These are phyloP conservation scores for Cryptophagus acutangulus DNA, from an alignment of 2,888 invertebrate genomes.

Conservation along the genomic window DNA sequence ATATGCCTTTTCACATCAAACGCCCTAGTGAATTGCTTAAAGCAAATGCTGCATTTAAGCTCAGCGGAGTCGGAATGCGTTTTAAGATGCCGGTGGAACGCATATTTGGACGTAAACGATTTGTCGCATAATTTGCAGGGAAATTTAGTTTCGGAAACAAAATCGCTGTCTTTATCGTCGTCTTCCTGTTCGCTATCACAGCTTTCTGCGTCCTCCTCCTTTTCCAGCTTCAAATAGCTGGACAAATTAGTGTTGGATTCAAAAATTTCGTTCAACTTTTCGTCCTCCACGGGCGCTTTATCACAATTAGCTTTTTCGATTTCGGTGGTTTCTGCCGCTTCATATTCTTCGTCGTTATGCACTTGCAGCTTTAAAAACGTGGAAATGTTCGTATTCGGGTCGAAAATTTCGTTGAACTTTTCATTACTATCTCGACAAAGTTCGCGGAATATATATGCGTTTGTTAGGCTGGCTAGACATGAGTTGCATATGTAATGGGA, in stretches of 20 bases:
- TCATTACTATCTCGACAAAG: conserved; percentile 30
- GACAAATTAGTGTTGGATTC: background rate
- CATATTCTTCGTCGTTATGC: background rate
- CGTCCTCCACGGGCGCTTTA: background rate
- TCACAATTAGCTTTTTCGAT: background rate
- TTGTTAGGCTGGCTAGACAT: conserved; percentile 30
- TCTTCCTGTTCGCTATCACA: background rate
- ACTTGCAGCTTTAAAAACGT: background rate
- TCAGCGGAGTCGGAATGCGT: too few species aligned
- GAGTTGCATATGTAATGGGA: conserved; percentile 32
- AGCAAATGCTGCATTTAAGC: conserved; percentile 6
- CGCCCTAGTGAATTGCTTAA: conserved; percentile 20
- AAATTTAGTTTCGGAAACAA: conserved; percentile 15
- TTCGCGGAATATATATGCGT: conserved; percentile 32
- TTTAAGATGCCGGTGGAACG: too few species aligned
- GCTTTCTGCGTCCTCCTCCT: background rate
- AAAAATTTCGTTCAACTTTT: background rate
- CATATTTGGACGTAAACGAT: conserved; percentile 6
- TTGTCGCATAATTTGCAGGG: conserved; percentile 17
- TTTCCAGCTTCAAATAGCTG: background rate
- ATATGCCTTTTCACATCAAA: conserved; percentile 37
- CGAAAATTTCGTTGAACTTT: conserved; percentile 24
- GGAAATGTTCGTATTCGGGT: conserved; percentile 1
- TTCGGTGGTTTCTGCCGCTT: background rate
- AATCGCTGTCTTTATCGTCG: conserved; percentile 17